Conservation (phyloP, 2,797 vertebrate genomes). For the Helostoma temminkii region DNA sequence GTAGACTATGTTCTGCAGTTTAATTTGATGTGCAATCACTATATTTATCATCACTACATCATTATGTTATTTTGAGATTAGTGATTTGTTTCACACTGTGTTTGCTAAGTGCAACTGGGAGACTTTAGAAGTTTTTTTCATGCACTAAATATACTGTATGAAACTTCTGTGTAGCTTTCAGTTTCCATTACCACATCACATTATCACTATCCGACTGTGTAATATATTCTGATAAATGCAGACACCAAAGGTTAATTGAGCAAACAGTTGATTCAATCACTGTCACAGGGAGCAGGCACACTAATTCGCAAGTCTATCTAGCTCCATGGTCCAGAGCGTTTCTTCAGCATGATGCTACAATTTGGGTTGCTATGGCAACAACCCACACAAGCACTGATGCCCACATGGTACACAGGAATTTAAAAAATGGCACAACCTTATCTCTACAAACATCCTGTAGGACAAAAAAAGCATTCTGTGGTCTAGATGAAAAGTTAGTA, state of each 20-base stretch:
- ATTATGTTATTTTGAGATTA: no score
- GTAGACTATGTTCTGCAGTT: no score
- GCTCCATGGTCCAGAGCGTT: conserved; percentile 72
- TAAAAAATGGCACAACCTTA: conserved; percentile 61
- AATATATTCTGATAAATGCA: conserved; percentile 33
- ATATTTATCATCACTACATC: no score
- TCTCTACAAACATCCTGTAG: conserved; percentile 25
- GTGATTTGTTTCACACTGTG: no score
- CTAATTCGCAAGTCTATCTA: conserved; percentile 52
- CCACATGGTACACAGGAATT: conserved; percentile 75
- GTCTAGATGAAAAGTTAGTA: conserved; percentile 63
- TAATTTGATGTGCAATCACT: no score
- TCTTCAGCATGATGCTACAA: conserved; percentile 79
- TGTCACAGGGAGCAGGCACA: conserved; percentile 34
- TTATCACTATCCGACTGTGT: background rate
- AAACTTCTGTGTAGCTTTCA: background rate
- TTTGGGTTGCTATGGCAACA: conserved; percentile 82
- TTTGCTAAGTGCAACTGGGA: no score
- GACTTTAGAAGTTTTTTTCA: no score
- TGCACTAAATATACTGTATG: background rate
- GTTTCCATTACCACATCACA: conserved; percentile 5
- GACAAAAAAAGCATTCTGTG: conserved; percentile 48
- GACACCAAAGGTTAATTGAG: conserved; percentile 57
- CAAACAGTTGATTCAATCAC: conserved; percentile 63
- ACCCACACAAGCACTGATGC: conserved; percentile 79